phyloP scores from a whole-genome alignment of 2,113 vertebrate genomes.

The Caranx ignobilis region DNA sequence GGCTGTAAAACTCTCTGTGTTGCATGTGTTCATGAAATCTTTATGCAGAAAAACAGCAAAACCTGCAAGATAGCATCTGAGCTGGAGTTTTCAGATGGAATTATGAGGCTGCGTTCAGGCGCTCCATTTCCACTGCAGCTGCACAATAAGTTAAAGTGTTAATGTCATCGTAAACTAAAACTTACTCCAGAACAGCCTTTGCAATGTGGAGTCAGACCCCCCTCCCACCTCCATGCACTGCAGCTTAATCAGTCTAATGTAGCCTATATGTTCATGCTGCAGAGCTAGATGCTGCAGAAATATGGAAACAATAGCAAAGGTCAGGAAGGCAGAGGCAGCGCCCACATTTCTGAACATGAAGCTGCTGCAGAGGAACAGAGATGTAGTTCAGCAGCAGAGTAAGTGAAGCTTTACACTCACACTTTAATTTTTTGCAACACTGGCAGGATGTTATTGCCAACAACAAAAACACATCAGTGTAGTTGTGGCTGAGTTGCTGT shows the following conservation, averaged over 20 bases:
- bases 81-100: too few species aligned
- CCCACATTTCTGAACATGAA: background rate
- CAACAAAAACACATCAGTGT: background rate
- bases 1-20: background rate
- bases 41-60: background rate
- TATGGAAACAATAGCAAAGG: conserved; percentile 21
- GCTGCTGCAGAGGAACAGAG: conserved; percentile 25
- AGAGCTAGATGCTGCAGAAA: conserved; percentile 9
- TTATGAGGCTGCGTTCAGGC: too few species aligned
- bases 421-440: background rate
- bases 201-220: too few species aligned
- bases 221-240: too few species aligned
- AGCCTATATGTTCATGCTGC: background rate
- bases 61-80: background rate
- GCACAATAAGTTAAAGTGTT: too few species aligned
- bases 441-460: background rate
- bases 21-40: background rate
- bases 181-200: too few species aligned
- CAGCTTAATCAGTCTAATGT: background rate
- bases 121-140: too few species aligned
- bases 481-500: background rate
- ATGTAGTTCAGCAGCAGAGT: conserved; percentile 12
- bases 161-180: too few species aligned
- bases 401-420: background rate
- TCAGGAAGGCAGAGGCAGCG: background rate